Conservation (phyloP, 2,888 invertebrate genomes). For the Crocallis elinguaria region DNA sequence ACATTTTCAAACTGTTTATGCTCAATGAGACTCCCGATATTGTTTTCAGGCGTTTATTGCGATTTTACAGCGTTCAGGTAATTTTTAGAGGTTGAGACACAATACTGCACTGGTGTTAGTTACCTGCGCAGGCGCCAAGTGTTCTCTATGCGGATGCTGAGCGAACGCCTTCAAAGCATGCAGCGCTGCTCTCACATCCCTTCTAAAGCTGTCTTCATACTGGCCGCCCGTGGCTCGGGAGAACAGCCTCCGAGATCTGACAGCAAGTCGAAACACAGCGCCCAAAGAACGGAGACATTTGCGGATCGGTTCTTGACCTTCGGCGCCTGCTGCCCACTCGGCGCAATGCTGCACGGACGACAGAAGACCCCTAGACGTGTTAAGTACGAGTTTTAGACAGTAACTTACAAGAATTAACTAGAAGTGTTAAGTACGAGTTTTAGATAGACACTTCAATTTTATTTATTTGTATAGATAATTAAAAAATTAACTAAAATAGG, state of each 20-base stretch:
- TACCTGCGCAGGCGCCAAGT: conserved; percentile 91
- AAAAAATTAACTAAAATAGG: too few relatives aligned
- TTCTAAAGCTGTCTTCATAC: conserved; percentile 93
- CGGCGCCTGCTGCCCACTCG: conserved; percentile 93
- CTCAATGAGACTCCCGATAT: too few relatives aligned
- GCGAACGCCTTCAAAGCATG: conserved; percentile 90
- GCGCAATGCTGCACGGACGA: conserved; percentile 96
- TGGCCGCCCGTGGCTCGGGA: conserved; percentile 94
- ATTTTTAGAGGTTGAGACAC: too few relatives aligned
- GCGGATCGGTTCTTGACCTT: conserved; percentile 95
- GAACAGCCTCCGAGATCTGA: conserved; percentile 93
- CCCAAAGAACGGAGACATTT: conserved; percentile 96
- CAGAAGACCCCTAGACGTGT: conserved; percentile 88
- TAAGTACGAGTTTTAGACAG: too few relatives aligned
- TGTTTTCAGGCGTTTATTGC: too few relatives aligned
- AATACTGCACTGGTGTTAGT: too few relatives aligned
- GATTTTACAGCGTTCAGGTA: too few relatives aligned
- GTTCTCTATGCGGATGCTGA: conserved; percentile 87
- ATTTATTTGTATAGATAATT: too few relatives aligned
- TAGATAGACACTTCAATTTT: too few relatives aligned
- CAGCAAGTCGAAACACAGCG: conserved; percentile 96
- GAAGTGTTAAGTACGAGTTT: not conserved
- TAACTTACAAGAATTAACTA: too few relatives aligned
- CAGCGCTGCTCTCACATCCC: conserved; percentile 92
- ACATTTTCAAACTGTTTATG: too few relatives aligned